Conservation (phyloP, 2,888 invertebrate species). For the Fissipunctia ypsillon region DNA sequence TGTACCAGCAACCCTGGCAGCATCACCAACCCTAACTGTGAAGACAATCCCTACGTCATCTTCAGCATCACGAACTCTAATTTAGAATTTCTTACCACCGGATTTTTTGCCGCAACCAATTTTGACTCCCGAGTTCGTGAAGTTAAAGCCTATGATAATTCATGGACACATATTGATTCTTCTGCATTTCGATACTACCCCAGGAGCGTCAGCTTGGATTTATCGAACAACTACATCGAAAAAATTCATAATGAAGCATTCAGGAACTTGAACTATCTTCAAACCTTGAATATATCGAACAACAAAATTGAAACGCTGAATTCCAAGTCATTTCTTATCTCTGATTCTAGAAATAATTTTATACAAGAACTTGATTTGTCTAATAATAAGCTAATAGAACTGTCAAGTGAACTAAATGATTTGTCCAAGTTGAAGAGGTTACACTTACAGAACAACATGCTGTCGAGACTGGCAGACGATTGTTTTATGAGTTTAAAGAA, state of each 20-base stretch:
- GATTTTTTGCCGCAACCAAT: constrained; percentile 83
- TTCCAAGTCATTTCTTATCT: constrained; percentile 70
- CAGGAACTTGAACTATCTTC: constrained; percentile 67
- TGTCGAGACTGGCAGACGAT: constrained; percentile 73
- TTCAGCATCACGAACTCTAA: constrained; percentile 75
- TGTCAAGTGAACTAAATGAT: constrained; percentile 72
- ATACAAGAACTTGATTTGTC: constrained; percentile 79
- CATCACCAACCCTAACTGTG: constrained; percentile 71
- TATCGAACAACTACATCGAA: constrained; percentile 76
- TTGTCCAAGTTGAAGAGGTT: constrained; percentile 72
- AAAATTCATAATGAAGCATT: constrained; percentile 77
- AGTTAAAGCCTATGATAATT: constrained; percentile 72
- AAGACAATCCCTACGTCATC: constrained; percentile 71
- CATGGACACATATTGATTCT: constrained; percentile 74
- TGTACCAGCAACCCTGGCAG: constrained; percentile 74
- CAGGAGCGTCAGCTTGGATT: constrained; percentile 71
- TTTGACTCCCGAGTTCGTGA: constrained; percentile 81
- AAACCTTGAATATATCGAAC: constrained; percentile 77
- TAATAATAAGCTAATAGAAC: constrained; percentile 71
- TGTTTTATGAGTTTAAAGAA: constrained; percentile 73
- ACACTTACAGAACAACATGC: constrained; percentile 76
- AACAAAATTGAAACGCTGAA: constrained; percentile 75
- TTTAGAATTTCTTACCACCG: constrained; percentile 65
- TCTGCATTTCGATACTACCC: constrained; percentile 77
- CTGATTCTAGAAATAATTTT: constrained; percentile 63